These are phyloP conservation scores for Torymus tubicola DNA, from an alignment of 2,888 invertebrate species.

Conservation along the genomic window DNA sequence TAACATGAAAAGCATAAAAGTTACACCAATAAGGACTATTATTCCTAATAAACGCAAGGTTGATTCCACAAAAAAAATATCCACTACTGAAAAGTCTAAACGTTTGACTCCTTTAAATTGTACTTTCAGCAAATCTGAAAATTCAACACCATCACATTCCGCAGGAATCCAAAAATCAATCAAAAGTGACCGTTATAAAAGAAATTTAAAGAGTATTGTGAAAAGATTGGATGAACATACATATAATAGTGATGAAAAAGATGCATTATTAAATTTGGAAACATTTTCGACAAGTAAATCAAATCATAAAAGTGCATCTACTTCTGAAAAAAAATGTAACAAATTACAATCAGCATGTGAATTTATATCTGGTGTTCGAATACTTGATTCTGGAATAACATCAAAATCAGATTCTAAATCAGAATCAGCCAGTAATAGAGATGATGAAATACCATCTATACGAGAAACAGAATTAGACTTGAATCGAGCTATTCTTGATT, in stretches of 20 bases:
- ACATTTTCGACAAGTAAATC: neutral
- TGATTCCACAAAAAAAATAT: conserved; percentile 17
- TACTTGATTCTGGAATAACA: conserved; percentile 7
- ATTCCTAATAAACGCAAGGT: conserved; percentile 26
- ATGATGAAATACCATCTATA: neutral
- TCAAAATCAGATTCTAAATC: conserved; percentile 24
- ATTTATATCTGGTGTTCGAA: conserved; percentile 28
- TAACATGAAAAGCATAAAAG: conserved; percentile 6
- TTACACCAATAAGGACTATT: conserved; percentile 1
- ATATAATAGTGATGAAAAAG: conserved; percentile 62
- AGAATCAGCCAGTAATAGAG: neutral
- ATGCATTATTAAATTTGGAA: neutral
- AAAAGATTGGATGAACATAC: conserved; percentile 64
- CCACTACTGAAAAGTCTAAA: neutral
- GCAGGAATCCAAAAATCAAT: neutral
- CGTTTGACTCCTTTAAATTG: conserved; percentile 11
- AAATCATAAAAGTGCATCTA: neutral
- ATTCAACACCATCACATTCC: conserved; percentile 5
- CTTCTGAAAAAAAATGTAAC: neutral
- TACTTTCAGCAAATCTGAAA: conserved; percentile 20
- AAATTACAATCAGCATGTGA: neutral
- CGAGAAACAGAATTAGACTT: conserved; percentile 24
- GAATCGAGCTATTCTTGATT: conserved; percentile 33
- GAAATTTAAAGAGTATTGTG: conserved; percentile 58
- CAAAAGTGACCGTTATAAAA: neutral